Percentiles rank a stretch among this genome's conserved stretches.
Evolutionary conservation across 1,140 invertebrate genomes (phyloP).

Genomic region (Leguminivora glycinivorella): DNA sequence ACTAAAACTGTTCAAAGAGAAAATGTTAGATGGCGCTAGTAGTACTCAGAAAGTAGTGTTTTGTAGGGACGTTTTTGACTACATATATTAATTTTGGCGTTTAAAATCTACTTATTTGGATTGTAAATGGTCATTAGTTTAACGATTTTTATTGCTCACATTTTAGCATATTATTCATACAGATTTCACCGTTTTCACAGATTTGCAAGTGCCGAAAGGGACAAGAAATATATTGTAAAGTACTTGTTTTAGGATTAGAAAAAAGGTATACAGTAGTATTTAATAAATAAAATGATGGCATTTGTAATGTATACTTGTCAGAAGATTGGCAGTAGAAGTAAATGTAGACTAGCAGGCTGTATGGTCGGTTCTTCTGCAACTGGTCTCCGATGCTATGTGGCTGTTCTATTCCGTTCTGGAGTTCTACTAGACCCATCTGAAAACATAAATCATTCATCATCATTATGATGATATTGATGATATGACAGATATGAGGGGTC

Average conservation of each 20-base stretch:
- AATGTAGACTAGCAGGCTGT: conserved; percentile 65
- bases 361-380: conserved; percentile 59
- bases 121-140: too few species aligned
- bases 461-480: too few species aligned
- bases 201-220: too few species aligned
- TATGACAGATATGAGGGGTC: too few species aligned
- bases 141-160: too few species aligned
- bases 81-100: too few species aligned
- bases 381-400: conserved; percentile 54
- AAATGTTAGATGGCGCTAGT: neutral
- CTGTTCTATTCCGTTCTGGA: conserved; percentile 61
- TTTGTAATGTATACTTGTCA: conserved; percentile 56
- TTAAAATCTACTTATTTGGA: too few species aligned
- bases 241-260: neutral
- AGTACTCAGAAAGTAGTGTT: neutral
- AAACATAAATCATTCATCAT: too few species aligned
- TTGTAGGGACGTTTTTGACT: too few species aligned
- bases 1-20: neutral
- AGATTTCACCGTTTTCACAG: too few species aligned
- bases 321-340: conserved; percentile 71
- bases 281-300: conserved; percentile 29
- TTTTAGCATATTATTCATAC: too few species aligned
- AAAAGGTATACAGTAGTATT: conserved; percentile 11
- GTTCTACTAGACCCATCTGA: conserved; percentile 62
- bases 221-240: neutral